phyloP scores from a whole-genome alignment of 2,888 invertebrate genomes.

The Harpagoxenus sublaevis region DNA sequence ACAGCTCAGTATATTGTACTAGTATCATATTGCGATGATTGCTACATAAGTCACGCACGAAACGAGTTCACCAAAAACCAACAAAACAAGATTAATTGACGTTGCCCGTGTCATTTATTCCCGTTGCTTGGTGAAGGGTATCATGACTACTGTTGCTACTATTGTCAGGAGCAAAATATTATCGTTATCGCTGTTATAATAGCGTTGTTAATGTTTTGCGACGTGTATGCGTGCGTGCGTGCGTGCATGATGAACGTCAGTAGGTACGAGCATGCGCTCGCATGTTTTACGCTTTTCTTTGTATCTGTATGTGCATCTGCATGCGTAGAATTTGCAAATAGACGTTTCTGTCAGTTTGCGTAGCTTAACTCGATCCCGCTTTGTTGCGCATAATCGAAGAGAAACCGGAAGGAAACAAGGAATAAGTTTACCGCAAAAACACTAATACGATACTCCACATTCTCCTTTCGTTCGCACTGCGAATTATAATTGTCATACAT shows the following conservation, averaged over 20 bases:
- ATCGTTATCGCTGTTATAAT: constrained; percentile 54
- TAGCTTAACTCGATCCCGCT: neutral
- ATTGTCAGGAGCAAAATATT: constrained; percentile 4
- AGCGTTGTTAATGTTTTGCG: constrained; percentile 50
- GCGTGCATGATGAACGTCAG: constrained; percentile 15
- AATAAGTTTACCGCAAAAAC: neutral
- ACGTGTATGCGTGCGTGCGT: constrained; percentile 22
- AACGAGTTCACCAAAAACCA: neutral
- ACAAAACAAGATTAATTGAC: constrained; percentile 18
- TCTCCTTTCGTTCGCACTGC: neutral
- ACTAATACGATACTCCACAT: neutral
- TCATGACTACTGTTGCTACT: constrained; percentile 21
- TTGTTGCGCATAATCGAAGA: neutral
- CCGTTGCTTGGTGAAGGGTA: constrained; percentile 75
- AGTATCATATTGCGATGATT: constrained; percentile 31
- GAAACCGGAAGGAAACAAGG: neutral
- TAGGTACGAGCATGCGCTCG: constrained; percentile 19
- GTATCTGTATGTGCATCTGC: constrained; percentile 7
- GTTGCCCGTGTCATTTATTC: constrained; percentile 69
- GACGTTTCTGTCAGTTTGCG: neutral
- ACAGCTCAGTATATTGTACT: constrained; percentile 17
- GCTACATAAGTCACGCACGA: neutral
- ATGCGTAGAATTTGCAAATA: constrained; percentile 25
- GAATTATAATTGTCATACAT: neutral
- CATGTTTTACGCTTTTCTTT: neutral